Percentiles rank a stretch among this genome's conserved stretches.
These are phyloP conservation scores for Neomonachus schauinslandi DNA, from an alignment of 2,113 vertebrate genomes.

Conservation along the genomic window DNA sequence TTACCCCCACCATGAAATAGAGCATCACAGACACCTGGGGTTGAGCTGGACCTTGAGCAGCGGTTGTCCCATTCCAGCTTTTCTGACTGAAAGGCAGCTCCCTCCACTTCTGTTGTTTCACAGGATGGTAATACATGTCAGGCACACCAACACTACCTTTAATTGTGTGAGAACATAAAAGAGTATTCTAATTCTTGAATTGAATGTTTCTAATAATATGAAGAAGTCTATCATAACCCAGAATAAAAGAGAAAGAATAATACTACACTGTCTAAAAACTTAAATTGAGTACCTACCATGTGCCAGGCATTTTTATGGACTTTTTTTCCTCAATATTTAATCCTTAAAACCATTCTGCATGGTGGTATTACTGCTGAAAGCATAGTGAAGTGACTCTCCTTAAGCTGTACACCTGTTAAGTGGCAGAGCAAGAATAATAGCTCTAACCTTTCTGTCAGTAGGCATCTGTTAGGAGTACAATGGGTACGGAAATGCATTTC, in stretches of 20 bases:
- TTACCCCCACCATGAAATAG: neutral
- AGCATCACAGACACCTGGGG: neutral
- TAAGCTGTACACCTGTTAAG: neutral
- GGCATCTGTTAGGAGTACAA: neutral
- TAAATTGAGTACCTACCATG: neutral
- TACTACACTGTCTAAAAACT: neutral
- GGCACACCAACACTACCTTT: neutral
- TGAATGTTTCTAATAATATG: neutral
- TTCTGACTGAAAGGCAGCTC: neutral
- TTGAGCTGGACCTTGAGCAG: neutral
- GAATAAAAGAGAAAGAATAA: neutral
- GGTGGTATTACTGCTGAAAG: neutral
- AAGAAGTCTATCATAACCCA: neutral
- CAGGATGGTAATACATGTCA: neutral
- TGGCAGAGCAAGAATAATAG: neutral
- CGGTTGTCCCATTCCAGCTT: neutral
- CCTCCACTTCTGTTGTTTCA: neutral
- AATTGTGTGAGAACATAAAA: neutral
- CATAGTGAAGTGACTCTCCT: neutral
- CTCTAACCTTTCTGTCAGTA: neutral
- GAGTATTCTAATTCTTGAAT: slow-evolving; percentile 17
- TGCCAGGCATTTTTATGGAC: neutral
- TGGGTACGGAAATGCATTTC: neutral
- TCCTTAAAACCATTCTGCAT: neutral
- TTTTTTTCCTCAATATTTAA: neutral